A percentile compares a stretch with the other conserved stretches of the same genome.
Evolutionary conservation across 2,888 invertebrate genomes (phyloP).

Genomic region (Temnothorax ravouxi): DNA sequence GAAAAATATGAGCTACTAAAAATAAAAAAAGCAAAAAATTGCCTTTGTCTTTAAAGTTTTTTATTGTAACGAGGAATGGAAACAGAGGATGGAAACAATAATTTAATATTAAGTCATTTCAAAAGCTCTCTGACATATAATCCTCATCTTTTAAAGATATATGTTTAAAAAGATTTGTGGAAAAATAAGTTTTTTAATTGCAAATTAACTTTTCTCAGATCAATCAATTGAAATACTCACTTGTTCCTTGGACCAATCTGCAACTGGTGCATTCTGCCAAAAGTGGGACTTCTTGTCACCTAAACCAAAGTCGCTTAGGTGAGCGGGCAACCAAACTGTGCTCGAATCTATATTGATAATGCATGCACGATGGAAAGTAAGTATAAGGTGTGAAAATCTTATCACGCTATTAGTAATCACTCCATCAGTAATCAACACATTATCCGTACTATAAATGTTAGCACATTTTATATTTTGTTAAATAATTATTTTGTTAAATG

Average conservation of each 20-base stretch:
- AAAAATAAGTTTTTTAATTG: not conserved
- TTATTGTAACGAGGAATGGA: not conserved
- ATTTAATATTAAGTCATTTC: not conserved
- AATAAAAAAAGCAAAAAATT: not conserved
- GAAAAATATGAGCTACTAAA: not conserved
- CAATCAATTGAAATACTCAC: constrained; percentile 84
- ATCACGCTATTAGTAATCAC: constrained; percentile 33
- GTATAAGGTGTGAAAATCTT: constrained; percentile 31
- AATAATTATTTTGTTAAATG: not conserved
- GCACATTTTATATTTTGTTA: constrained; percentile 8
- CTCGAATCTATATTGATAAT: constrained; percentile 83
- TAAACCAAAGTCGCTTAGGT: constrained; percentile 88
- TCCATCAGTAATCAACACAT: constrained; percentile 24
- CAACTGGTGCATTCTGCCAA: constrained; percentile 90
- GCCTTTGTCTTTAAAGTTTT: not conserved
- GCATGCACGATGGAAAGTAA: constrained; percentile 54
- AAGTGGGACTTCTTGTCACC: constrained; percentile 90
- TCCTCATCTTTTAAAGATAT: not conserved
- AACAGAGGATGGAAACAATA: not conserved
- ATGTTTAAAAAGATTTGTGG: not conserved
- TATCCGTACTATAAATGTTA: not conserved
- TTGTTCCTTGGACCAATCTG: constrained; percentile 93
- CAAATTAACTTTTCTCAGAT: not conserved
- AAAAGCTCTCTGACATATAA: not conserved
- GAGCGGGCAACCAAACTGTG: constrained; percentile 87